Conservation (phyloP, 1,140 invertebrate species). For the Musca domestica region DNA sequence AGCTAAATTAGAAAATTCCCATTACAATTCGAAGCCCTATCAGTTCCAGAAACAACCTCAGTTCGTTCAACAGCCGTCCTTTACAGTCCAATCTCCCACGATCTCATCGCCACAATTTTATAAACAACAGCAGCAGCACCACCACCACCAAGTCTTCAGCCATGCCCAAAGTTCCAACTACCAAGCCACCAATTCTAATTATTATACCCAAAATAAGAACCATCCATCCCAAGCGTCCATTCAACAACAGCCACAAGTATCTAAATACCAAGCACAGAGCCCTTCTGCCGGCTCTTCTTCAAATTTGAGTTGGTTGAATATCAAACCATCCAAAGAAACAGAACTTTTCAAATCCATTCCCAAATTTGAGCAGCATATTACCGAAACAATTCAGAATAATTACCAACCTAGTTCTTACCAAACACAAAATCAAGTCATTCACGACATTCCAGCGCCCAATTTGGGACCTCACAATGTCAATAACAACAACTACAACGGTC, state of each 20-base stretch:
- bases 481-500: not conserved
- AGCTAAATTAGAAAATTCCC: slow-evolving; percentile 37
- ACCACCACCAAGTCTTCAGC: slow-evolving; percentile 36
- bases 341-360: slow-evolving; percentile 72
- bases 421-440: slow-evolving; percentile 42
- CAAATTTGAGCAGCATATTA: slow-evolving; percentile 73
- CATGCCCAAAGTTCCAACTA: slow-evolving; percentile 29
- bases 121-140: slow-evolving; percentile 31
- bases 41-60: slow-evolving; percentile 22
- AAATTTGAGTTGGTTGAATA: slow-evolving; percentile 37
- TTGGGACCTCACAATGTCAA: slow-evolving; percentile 37
- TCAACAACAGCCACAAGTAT: slow-evolving; percentile 23
- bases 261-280: slow-evolving; percentile 18
- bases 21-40: slow-evolving; percentile 31
- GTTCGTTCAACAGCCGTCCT: slow-evolving; percentile 26
- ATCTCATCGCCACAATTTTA: not conserved
- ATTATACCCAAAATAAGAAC: slow-evolving; percentile 40
- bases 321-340: slow-evolving; percentile 54
- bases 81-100: slow-evolving; percentile 26
- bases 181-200: slow-evolving; percentile 48
- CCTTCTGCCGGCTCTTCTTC: too few species aligned
- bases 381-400: slow-evolving; percentile 54
- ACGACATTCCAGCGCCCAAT: slow-evolving; percentile 50
- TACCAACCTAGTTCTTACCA: slow-evolving; percentile 20
- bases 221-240: slow-evolving; percentile 12